These are phyloP conservation scores for Phthorimaea operculella DNA, from an alignment of 1,140 invertebrate genomes.

Conservation along the genomic window DNA sequence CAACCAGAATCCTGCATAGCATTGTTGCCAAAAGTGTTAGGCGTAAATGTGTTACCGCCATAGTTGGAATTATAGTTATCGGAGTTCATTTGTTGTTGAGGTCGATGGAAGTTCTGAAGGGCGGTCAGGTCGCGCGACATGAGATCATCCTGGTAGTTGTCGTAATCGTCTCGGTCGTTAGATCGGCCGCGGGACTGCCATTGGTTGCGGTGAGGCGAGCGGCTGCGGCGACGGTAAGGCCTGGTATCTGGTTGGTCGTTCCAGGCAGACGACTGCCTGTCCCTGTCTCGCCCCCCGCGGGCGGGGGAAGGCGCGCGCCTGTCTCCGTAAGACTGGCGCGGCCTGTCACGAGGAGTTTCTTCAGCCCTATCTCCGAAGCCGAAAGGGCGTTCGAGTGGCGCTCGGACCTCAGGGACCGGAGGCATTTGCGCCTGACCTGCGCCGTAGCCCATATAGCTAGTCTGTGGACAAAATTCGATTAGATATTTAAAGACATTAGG, in stretches of 20 bases:
- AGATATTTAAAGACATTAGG: background rate
- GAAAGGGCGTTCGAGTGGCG: background rate
- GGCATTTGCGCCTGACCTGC: background rate
- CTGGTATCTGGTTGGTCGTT: background rate
- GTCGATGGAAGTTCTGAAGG: too few species aligned
- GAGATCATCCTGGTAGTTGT: background rate
- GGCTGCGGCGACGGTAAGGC: background rate
- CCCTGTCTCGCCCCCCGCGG: background rate
- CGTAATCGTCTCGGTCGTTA: background rate
- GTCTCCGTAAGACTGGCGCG: background rate
- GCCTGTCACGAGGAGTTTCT: background rate
- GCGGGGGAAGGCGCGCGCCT: background rate
- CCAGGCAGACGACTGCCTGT: background rate
- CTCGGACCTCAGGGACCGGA: background rate
- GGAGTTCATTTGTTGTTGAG: too few species aligned
- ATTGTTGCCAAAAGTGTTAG: too few species aligned
- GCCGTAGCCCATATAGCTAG: background rate
- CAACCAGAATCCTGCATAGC: too few species aligned
- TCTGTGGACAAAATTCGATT: constrained; percentile 3
- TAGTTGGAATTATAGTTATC: too few species aligned
- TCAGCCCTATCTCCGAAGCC: background rate
- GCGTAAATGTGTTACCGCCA: too few species aligned
- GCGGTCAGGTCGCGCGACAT: too few species aligned
- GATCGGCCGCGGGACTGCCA: background rate
- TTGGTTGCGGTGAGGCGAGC: background rate